Evolutionary conservation across 2,113 vertebrate species (phyloP).

Genomic region (Orientallactaga bullata): DNA sequence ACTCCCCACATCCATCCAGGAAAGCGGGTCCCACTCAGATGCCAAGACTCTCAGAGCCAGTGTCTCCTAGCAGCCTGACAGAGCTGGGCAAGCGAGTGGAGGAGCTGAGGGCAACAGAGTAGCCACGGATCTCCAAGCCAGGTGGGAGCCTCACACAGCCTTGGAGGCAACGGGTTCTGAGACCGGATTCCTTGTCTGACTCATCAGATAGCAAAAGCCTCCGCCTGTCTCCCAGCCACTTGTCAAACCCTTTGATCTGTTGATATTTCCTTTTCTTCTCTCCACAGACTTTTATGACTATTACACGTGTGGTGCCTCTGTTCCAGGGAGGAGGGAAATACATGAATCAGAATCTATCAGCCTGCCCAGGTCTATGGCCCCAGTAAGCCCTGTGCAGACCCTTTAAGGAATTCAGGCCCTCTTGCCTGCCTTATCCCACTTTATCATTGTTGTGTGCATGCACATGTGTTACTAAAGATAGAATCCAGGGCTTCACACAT

Average conservation of each 20-base stretch:
- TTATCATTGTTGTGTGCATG: background rate
- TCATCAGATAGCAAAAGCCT: background rate
- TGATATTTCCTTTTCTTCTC: background rate
- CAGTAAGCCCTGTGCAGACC: no score
- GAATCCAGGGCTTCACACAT: no score
- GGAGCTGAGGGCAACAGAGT: background rate
- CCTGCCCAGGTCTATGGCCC: background rate
- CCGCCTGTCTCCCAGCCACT: background rate
- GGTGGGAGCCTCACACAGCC: background rate
- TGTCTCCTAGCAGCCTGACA: background rate
- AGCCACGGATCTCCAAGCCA: background rate
- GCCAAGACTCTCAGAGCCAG: background rate
- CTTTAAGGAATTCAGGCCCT: no score
- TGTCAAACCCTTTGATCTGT: background rate
- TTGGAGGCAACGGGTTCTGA: background rate
- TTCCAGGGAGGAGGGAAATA: background rate
- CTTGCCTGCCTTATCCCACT: background rate
- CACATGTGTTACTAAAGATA: no score
- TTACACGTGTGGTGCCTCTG: background rate
- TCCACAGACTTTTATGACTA: background rate
- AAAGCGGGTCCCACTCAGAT: background rate
- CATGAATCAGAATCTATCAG: background rate
- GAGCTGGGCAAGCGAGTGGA: background rate
- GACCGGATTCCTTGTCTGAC: fast-evolving
- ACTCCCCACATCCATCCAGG: background rate